Conservation (phyloP, 2,797 vertebrate species). For the Perodicticus potto region DNA sequence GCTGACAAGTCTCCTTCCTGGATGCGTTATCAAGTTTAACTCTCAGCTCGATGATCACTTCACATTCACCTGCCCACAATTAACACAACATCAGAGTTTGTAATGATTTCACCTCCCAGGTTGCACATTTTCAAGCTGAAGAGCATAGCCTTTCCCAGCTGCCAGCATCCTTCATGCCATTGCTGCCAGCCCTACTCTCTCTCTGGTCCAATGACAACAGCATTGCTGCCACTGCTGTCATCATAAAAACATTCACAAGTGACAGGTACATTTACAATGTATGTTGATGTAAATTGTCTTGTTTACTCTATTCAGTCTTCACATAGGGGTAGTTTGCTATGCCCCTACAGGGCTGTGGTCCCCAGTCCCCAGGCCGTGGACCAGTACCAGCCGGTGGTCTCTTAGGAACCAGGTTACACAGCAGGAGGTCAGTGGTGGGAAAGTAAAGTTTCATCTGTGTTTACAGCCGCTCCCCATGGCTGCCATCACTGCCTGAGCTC, state of each 20-base stretch:
- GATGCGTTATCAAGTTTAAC: neutral
- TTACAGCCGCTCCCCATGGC: too few relatives aligned
- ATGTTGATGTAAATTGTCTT: neutral
- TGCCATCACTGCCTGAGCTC: too few relatives aligned
- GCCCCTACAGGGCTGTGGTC: too few relatives aligned
- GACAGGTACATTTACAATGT: neutral
- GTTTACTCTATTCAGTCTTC: neutral
- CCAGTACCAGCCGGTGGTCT: too few relatives aligned
- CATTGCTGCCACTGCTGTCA: neutral
- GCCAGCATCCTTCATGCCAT: neutral
- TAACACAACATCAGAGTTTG: neutral
- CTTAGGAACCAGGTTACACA: too few relatives aligned
- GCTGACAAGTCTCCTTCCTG: neutral
- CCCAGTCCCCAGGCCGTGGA: too few relatives aligned
- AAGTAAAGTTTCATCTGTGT: too few relatives aligned
- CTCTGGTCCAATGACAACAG: neutral
- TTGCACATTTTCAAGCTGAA: neutral
- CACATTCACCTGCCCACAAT: neutral
- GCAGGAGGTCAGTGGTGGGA: too few relatives aligned
- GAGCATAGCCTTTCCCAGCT: neutral
- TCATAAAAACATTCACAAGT: neutral
- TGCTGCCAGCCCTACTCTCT: neutral
- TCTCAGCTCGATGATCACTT: neutral
- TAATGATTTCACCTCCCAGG: neutral
- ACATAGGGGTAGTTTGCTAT: neutral